These are phyloP conservation scores for Chymomyza fuscimana DNA, from an alignment of 2,888 invertebrate species.

Conservation along the genomic window DNA sequence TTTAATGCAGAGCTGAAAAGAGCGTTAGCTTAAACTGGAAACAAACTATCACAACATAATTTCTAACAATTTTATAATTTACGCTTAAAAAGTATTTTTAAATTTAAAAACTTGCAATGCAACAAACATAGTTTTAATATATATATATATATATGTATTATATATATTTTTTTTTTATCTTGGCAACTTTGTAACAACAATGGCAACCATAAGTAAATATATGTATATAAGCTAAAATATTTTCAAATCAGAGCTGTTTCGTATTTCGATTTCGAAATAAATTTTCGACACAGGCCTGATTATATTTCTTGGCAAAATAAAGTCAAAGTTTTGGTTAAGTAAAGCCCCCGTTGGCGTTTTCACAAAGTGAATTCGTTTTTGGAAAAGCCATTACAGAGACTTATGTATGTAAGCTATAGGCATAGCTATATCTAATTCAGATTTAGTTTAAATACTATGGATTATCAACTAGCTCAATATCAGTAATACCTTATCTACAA, in stretches of 20 bases:
- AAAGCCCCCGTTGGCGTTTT: too few relatives aligned
- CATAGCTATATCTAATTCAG: too few relatives aligned
- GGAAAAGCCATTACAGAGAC: too few relatives aligned
- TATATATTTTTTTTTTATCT: background rate
- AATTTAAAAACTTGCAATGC: constrained; percentile 42
- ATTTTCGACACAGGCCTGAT: too few relatives aligned
- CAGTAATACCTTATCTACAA: too few relatives aligned
- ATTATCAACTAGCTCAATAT: too few relatives aligned
- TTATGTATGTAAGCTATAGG: too few relatives aligned
- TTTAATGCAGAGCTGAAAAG: background rate
- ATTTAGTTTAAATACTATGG: too few relatives aligned
- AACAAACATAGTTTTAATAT: constrained; percentile 38
- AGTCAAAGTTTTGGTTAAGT: too few relatives aligned
- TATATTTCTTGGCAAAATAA: too few relatives aligned
- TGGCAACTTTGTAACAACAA: background rate
- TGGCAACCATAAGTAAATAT: background rate
- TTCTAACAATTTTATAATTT: constrained; percentile 32
- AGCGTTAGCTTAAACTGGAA: background rate
- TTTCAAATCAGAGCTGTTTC: background rate
- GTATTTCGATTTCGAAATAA: too few relatives aligned
- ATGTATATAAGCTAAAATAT: background rate
- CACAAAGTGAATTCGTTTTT: too few relatives aligned
- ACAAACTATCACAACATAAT: constrained; percentile 47
- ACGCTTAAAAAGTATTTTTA: constrained; percentile 30
- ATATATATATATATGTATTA: background rate